phyloP scores from a whole-genome alignment of 2,797 vertebrate genomes.

The Rhincodon typus region DNA sequence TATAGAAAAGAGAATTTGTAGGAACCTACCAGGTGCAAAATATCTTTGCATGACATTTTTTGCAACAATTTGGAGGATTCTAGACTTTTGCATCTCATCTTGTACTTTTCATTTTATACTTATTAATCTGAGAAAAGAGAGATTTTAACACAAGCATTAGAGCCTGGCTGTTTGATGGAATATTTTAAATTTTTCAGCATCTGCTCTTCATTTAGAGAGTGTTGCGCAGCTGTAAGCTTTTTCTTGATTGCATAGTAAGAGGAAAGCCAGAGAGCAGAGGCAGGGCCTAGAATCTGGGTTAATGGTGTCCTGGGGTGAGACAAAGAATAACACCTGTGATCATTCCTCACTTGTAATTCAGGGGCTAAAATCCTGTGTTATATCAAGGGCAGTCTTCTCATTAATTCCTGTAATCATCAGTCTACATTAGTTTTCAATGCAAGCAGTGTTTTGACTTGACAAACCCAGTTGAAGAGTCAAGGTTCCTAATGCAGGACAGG shows the following conservation, averaged over 20 bases:
- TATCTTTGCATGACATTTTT: too few species aligned
- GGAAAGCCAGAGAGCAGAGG: background rate
- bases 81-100: background rate
- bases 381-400: background rate
- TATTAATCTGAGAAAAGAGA: background rate
- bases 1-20: background rate
- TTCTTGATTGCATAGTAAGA: slow-evolving; percentile 16
- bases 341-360: background rate
- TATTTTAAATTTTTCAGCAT: slow-evolving; percentile 32
- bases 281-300: slow-evolving; percentile 2
- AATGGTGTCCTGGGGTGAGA: slow-evolving; percentile 32
- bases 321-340: slow-evolving; percentile 16
- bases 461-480: background rate
- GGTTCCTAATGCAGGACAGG: background rate
- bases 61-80: background rate
- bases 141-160: background rate
- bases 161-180: slow-evolving; percentile 20
- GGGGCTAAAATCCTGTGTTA: background rate
- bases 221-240: slow-evolving; percentile 17
- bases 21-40: background rate
- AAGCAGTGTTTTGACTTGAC: background rate
- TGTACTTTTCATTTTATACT: background rate
- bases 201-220: slow-evolving; percentile 27
- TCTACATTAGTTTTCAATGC: background rate
- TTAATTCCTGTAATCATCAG: background rate